A percentile compares a stretch with the other conserved stretches of the same genome.
phyloP scores from a whole-genome alignment of 1,140 invertebrate genomes.

The Lutraria rhynchaena region DNA sequence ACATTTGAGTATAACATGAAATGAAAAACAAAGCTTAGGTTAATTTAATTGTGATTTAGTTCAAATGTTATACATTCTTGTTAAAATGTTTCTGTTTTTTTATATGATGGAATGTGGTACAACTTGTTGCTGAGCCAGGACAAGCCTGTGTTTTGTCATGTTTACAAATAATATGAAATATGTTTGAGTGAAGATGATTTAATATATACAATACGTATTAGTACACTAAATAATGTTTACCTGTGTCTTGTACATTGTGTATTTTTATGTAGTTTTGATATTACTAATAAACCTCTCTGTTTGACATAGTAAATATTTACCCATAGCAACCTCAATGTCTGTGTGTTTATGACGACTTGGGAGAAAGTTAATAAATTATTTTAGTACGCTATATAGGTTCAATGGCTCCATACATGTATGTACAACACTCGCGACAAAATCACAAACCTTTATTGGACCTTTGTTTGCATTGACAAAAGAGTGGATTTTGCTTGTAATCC shows the following conservation, averaged over 20 bases:
- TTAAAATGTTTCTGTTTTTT: too few species aligned
- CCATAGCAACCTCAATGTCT: conserved; percentile 39
- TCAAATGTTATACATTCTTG: too few species aligned
- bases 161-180: too few species aligned
- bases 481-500: conserved; percentile 11
- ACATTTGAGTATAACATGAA: too few species aligned
- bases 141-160: too few species aligned
- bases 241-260: conserved; percentile 8
- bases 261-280: conserved; percentile 33
- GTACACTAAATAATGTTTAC: too few species aligned
- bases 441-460: conserved; percentile 10
- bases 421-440: background rate
- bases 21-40: too few species aligned
- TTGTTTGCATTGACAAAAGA: conserved; percentile 24
- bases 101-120: too few species aligned
- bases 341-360: conserved; percentile 34
- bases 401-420: background rate
- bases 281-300: conserved; percentile 31
- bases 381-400: background rate
- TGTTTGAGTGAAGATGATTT: too few species aligned
- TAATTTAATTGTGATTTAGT: too few species aligned
- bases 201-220: too few species aligned
- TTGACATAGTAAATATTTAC: conserved; percentile 43
- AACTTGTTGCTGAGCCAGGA: too few species aligned
- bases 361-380: conserved; percentile 48